These are phyloP conservation scores for Lepidurus apus DNA, from an alignment of 1,140 invertebrate genomes.

Conservation along the genomic window DNA sequence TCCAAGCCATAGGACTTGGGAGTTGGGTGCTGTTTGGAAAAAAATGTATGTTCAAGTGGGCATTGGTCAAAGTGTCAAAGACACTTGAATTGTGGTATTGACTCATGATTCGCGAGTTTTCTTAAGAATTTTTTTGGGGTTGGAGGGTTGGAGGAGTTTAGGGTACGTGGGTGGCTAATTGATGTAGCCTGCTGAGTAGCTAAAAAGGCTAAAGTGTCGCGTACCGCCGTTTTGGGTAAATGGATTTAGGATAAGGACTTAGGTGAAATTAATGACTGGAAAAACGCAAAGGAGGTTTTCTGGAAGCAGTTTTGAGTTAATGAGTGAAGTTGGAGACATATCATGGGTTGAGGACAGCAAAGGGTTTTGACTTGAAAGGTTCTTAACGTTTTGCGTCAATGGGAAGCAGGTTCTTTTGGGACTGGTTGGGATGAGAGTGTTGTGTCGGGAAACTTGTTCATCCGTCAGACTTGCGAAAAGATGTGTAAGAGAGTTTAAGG, in stretches of 20 bases:
- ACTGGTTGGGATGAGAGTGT: background rate
- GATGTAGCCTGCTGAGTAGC: background rate
- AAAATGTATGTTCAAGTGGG: background rate
- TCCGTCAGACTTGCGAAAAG: background rate
- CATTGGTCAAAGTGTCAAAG: background rate
- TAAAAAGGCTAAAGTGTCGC: no score
- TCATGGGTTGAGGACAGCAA: no score
- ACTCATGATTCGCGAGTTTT: background rate
- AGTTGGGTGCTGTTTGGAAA: background rate
- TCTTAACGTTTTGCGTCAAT: background rate
- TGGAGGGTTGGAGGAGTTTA: background rate
- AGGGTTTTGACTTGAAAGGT: no score
- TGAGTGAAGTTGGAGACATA: no score
- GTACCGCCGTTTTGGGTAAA: background rate
- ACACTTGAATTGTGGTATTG: background rate
- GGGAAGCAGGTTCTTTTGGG: background rate
- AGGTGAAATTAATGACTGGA: background rate
- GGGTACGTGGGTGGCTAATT: conserved; percentile 7
- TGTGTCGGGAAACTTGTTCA: background rate
- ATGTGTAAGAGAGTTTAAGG: background rate
- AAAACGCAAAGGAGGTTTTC: background rate
- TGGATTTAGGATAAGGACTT: background rate
- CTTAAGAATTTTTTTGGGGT: background rate
- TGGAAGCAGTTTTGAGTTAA: no score
- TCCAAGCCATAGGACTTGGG: no score